Conservation (phyloP, 2,797 vertebrate species). For the Microchirus variegatus region DNA sequence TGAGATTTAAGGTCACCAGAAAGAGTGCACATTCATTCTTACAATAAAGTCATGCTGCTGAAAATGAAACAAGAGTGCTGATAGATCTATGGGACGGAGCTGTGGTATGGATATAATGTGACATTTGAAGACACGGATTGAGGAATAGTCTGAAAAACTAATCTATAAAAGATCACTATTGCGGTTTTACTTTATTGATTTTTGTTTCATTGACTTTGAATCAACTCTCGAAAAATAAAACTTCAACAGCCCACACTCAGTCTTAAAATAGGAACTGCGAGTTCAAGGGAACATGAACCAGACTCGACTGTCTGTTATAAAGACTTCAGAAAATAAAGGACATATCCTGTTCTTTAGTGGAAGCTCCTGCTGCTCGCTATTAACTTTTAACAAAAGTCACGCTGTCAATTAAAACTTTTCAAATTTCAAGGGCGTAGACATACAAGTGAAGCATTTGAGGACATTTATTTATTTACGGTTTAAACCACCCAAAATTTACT, state of each 20-base stretch:
- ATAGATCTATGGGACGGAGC: slow-evolving; percentile 26
- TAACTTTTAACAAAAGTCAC: slow-evolving; percentile 50
- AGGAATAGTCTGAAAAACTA: slow-evolving; percentile 31
- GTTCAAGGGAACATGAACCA: slow-evolving; percentile 46
- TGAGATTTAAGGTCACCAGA: slow-evolving; percentile 73
- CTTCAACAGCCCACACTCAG: background rate
- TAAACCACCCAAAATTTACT: slow-evolving; percentile 31
- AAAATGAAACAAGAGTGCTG: slow-evolving; percentile 54
- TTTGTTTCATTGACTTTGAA: slow-evolving; percentile 59
- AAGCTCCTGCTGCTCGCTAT: slow-evolving; percentile 39
- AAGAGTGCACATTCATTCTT: slow-evolving; percentile 38
- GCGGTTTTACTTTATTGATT: slow-evolving; percentile 53
- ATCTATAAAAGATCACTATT: slow-evolving; percentile 57
- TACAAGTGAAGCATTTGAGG: too few species aligned
- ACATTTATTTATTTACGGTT: too few species aligned
- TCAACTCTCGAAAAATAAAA: slow-evolving; percentile 26
- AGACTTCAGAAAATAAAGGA: slow-evolving; percentile 46
- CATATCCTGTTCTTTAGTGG: background rate
- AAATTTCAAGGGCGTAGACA: too few species aligned
- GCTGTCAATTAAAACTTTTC: slow-evolving; percentile 21
- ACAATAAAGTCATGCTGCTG: slow-evolving; percentile 32
- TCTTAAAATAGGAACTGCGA: slow-evolving; percentile 44
- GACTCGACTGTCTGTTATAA: slow-evolving; percentile 23
- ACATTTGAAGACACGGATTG: slow-evolving; percentile 54
- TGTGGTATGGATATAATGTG: slow-evolving; percentile 41